Percentiles rank a stretch among this genome's conserved stretches.
These are phyloP conservation scores for Mastomys natalensis DNA, from an alignment of 2,113 vertebrate genomes.

Conservation along the genomic window DNA sequence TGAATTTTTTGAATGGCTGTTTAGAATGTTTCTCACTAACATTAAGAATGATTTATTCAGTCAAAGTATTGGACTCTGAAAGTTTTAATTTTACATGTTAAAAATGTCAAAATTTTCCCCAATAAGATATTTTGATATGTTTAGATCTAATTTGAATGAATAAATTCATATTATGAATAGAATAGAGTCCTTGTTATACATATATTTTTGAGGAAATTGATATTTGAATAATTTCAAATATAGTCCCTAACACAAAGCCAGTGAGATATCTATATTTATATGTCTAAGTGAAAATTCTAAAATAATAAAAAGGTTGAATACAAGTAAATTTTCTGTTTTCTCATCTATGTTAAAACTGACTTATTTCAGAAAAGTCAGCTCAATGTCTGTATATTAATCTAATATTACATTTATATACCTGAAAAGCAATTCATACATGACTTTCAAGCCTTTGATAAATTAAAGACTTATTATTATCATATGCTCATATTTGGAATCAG, in stretches of 20 bases:
- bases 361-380: neutral
- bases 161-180: neutral
- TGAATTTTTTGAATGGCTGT: neutral
- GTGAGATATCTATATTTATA: neutral
- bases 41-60: neutral
- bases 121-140: neutral
- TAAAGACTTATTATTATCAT: neutral
- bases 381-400: neutral
- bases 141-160: constrained; percentile 30
- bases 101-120: neutral
- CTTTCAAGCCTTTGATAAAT: neutral
- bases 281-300: neutral
- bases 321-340: neutral
- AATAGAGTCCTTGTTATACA: neutral
- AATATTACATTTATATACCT: neutral
- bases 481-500: neutral
- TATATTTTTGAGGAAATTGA: neutral
- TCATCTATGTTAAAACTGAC: neutral
- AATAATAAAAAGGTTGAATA: constrained; percentile 29
- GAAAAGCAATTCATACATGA: neutral
- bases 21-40: neutral
- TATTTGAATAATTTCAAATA: constrained; percentile 35
- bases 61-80: neutral
- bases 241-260: neutral
- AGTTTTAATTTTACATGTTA: neutral